Base-by-base conservation (phyloP, 2,113 vertebrate genomes). In the Zosterops pallidus region DNA sequence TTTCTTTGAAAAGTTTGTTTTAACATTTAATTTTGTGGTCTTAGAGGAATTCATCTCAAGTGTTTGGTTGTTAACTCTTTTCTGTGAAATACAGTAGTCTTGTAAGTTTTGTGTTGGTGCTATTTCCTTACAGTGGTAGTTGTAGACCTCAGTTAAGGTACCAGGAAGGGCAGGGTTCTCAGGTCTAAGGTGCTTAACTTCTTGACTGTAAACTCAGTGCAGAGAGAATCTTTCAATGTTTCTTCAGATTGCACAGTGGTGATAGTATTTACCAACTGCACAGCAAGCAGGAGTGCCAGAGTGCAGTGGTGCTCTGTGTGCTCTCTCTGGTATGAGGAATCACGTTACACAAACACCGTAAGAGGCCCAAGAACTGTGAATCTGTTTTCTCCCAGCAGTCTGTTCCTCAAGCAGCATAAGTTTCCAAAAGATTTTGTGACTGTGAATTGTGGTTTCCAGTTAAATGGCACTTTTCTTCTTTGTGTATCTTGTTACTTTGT, bases 301-400 rank as follows among this genome's bases (percentile, higher is more conserved):
- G 50, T 47, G 41, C 82, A 18, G 37, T 9, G 21, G 29, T 47
- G 5, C 31, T 16, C 33, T 41, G 9, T 50, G 46, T 59, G 55
- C 42, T 31, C 23, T 4, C 37, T 35, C 37, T 57, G 9, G 0
- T 31, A 8, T n/a, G 62, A 74, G 47, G 67, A 76, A 44, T 47
- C 23, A 1, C 0, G 0, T 88, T 88, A 60, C 79, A 68, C 39
- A 63, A 83, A 49, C 21, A 39, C 33, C 6, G 0, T 47, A 2
- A 50, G 44, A 69, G 33, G 31, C 22, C 22, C 31, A 37, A n/a
- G 63, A 25, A 22, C 44, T 44, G 7, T 23, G 68, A 31, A 9
- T 55, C 20, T 83, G 25, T 56, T 79, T 56, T 59, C 44, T 55
- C 26, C 20, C 53, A 89, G 44, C 49, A 47, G 14, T 50, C 39